Evolutionary conservation across 1,140 invertebrate species (phyloP), one percentile per base, ranked within the genome.

Genomic region (Gryllus bimaculatus): DNA sequence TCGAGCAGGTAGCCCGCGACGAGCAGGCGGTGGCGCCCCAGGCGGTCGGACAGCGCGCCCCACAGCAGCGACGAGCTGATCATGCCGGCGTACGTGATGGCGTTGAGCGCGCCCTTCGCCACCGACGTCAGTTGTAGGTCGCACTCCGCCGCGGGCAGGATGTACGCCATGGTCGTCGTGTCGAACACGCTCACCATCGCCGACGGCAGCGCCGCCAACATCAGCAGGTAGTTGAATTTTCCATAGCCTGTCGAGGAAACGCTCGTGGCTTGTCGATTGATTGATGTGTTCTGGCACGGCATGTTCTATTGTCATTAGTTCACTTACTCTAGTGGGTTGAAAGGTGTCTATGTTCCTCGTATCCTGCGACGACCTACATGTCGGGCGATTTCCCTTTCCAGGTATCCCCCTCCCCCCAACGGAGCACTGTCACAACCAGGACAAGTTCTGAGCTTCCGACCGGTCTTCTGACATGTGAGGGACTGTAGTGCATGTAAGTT

Each of bases 81-180:
- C 74, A 75, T 75, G 8, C 93, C 93, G 80, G 87, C 87, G 84
- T 92, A 94, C 47, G 89, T 88, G 74, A 89, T 87, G 0, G 89
- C 91, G 80, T 91, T 93, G 0, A 93, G 83, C 7, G 91, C 86
- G 3, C 92, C 92, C 87, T 93, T 93, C 48, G 93, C 88, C 18
- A 90, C 83, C 0, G 91, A 82, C 2, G 88, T 87, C 49, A 93
- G 84, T 26, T 89, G 81, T 73, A 94, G 87, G 84, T 93, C 92
- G 82, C 92, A 93, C 81, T 92, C 90, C 0, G 91, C 92, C 8
- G 89, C 86, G 0, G 92, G 91, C 81, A 93, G 86, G 81, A 93
- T 91, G 83, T 90, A 92, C 0, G 91, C 91, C 79, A 91, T 88
- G 8, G 90, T 89, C 47, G 88, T 88, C 6, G 89, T 91, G 73